Evolutionary conservation across 2,113 vertebrate species (phyloP).

Genomic region (Argyrosomus japonicus): DNA sequence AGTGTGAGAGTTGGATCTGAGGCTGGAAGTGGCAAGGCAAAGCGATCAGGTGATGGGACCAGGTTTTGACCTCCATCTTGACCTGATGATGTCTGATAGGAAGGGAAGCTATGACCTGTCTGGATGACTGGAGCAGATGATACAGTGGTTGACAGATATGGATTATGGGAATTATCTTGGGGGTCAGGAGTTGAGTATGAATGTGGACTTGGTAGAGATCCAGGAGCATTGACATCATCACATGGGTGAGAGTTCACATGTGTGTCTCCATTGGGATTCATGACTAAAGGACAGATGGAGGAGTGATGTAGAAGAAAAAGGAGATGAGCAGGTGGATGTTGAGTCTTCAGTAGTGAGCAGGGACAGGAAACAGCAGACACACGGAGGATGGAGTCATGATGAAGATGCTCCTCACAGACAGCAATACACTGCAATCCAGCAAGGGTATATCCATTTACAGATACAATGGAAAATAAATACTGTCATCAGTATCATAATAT

Average conservation of each 20-base stretch:
- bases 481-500: not conserved
- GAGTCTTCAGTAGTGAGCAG: conserved; percentile 7
- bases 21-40: not conserved
- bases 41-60: accelerated
- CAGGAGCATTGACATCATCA: accelerated
- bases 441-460: not conserved
- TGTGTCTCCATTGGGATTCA: conserved; percentile 44
- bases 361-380: not conserved
- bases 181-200: not conserved
- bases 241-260: not conserved
- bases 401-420: not conserved
- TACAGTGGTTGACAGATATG: not conserved
- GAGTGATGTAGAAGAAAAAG: no score
- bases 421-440: not conserved
- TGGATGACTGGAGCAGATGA: not conserved
- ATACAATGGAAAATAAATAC: not conserved
- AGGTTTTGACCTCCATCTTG: not conserved
- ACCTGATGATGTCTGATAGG: not conserved
- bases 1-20: not conserved
- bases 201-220: not conserved
- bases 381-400: not conserved
- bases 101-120: not conserved
- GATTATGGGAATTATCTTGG: not conserved
- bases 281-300: not conserved
- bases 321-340: not conserved